Conservation (phyloP, 2,888 invertebrate species). For the Spialia ferax region DNA sequence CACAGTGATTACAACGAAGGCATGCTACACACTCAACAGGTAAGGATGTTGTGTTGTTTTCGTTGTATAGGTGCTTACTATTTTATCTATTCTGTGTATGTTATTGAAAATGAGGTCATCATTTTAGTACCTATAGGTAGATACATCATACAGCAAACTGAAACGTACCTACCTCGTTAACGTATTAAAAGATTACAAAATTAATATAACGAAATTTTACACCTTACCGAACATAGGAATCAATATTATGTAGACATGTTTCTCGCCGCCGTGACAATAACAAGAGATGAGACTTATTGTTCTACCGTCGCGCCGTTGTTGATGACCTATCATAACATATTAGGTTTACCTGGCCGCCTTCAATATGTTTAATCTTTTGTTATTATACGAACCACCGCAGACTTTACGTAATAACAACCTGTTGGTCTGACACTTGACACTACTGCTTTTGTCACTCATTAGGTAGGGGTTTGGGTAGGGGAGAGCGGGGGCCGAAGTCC, state of each 20-base stretch:
- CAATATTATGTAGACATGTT: background rate
- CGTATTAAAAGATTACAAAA: no score
- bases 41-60: constrained; percentile 27
- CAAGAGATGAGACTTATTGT: constrained; percentile 2
- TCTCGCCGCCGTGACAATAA: background rate
- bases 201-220: no score
- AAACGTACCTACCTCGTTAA: no score
- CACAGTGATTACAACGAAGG: constrained; percentile 30
- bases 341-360: background rate
- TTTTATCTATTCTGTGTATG: no score
- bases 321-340: constrained; percentile 7
- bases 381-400: background rate
- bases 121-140: no score
- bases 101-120: no score
- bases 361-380: background rate
- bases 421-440: background rate
- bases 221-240: background rate
- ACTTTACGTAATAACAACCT: background rate
- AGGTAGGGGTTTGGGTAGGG: no score
- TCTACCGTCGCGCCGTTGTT: background rate
- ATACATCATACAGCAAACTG: no score
- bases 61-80: no score
- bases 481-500: no score
- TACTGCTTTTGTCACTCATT: background rate
- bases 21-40: constrained; percentile 37